Conservation (phyloP, 2,888 invertebrate genomes). For the Agrotis exclamationis region DNA sequence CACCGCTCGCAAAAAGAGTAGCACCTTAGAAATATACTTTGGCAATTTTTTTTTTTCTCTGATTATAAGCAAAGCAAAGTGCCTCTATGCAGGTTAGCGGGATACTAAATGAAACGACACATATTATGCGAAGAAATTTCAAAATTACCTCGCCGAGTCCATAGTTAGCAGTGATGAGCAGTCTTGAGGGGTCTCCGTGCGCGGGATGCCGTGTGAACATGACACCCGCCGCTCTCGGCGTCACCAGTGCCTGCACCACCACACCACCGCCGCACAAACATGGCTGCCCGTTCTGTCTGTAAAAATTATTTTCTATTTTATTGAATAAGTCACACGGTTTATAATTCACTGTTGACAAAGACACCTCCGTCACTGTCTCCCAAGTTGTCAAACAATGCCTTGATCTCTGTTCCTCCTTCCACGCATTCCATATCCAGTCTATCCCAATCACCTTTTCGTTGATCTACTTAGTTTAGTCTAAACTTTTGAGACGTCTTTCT, state of each 20-base stretch:
- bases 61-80: no score
- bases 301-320: conserved; percentile 5
- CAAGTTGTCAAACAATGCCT: background rate
- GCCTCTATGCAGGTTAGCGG: no score
- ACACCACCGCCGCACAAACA: conserved; percentile 94
- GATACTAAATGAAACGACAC: background rate
- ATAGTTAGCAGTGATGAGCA: conserved; percentile 95
- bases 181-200: conserved; percentile 92
- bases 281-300: conserved; percentile 94
- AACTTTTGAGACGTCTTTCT: no score
- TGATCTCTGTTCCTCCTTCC: no score
- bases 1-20: background rate
- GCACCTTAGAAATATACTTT: background rate
- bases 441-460: background rate
- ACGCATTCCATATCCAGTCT: background rate
- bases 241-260: conserved; percentile 95
- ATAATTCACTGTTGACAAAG: background rate
- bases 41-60: no score
- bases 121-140: background rate
- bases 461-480: no score
- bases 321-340: background rate
- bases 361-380: no score
- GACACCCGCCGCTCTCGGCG: conserved; percentile 94
- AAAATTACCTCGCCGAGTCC: conserved; percentile 95
- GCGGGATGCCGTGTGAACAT: conserved; percentile 95